A percentile compares a stretch with the other conserved stretches of the same genome.
Conservation (phyloP, 1,140 invertebrate species). For the Halotydeus destructor region DNA sequence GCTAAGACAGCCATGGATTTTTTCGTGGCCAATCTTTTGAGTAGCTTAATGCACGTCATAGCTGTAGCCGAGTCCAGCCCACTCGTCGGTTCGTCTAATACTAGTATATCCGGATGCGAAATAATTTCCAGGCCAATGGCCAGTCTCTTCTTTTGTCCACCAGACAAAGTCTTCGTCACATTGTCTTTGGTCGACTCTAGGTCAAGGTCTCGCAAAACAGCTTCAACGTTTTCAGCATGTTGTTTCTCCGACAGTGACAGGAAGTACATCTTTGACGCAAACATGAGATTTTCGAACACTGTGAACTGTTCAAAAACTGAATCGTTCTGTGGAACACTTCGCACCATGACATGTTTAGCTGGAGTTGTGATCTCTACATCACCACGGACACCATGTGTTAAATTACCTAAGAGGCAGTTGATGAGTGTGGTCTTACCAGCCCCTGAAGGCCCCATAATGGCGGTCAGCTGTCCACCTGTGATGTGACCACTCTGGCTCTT, state of each 20-base stretch:
- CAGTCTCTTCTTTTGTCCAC: too few relatives aligned
- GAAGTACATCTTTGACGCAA: slow-evolving; percentile 86
- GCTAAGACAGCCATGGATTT: slow-evolving; percentile 56
- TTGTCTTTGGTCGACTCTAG: too few relatives aligned
- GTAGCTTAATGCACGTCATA: slow-evolving; percentile 42
- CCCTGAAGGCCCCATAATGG: slow-evolving; percentile 39
- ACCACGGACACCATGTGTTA: slow-evolving; percentile 4
- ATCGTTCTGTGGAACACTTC: slow-evolving; percentile 69
- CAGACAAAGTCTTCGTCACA: too few relatives aligned
- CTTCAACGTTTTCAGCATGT: too few relatives aligned
- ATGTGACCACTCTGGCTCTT: slow-evolving; percentile 19
- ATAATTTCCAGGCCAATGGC: too few relatives aligned
- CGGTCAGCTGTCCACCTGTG: slow-evolving; percentile 26
- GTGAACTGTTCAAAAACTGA: slow-evolving; percentile 65
- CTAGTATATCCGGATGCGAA: slow-evolving; percentile 61
- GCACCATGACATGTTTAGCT: slow-evolving; percentile 7
- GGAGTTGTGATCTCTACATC: slow-evolving; percentile 2
- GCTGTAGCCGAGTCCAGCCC: slow-evolving; percentile 64
- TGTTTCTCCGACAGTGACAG: too few relatives aligned
- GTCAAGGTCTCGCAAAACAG: too few relatives aligned
- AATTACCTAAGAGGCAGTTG: slow-evolving; percentile 20
- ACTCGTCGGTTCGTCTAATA: slow-evolving; percentile 65
- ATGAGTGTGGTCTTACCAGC: slow-evolving; percentile 31
- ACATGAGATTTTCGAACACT: slow-evolving; percentile 67
- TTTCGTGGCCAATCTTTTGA: slow-evolving; percentile 48